Percentiles rank a stretch among this genome's conserved stretches.
phyloP scores from a whole-genome alignment of 1,140 invertebrate species.

The Hyles euphorbiae region DNA sequence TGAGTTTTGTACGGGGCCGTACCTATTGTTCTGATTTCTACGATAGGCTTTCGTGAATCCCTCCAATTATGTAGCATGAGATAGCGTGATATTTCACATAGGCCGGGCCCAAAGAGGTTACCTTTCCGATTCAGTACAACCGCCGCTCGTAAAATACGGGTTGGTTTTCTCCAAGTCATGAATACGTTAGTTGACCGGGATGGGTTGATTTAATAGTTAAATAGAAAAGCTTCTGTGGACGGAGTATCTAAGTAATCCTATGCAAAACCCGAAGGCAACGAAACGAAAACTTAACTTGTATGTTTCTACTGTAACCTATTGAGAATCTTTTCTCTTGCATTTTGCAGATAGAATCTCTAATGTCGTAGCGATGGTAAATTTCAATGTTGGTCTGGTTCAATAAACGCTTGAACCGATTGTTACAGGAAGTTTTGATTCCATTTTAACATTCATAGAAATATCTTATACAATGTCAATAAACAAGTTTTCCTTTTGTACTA shows the following conservation, averaged over 20 bases:
- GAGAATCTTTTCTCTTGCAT: no score
- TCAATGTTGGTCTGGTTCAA: no score
- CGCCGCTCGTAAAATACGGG: constrained; percentile 56
- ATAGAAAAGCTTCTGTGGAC: constrained; percentile 44
- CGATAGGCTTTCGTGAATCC: constrained; percentile 27
- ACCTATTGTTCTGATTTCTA: neutral
- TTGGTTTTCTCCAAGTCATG: constrained; percentile 56
- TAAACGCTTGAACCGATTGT: no score
- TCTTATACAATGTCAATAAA: no score
- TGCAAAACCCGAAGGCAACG: no score
- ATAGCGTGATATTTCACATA: constrained; percentile 47
- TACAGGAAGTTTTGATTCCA: no score
- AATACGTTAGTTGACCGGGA: constrained; percentile 57
- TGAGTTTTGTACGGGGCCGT: neutral
- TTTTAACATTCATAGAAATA: no score
- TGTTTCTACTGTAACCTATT: no score
- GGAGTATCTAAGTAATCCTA: constrained; percentile 26
- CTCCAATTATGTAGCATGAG: constrained; percentile 50
- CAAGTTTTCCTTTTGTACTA: no score
- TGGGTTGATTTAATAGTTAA: constrained; percentile 63
- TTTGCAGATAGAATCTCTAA: no score
- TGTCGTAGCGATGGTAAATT: no score
- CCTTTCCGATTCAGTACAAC: constrained; percentile 56
- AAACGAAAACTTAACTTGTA: no score
- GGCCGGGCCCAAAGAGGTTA: constrained; percentile 41